Evolutionary conservation across 2,113 vertebrate genomes (phyloP), one percentile per base, ranked within the genome.

Genomic region (Oreocharis arfaki): DNA sequence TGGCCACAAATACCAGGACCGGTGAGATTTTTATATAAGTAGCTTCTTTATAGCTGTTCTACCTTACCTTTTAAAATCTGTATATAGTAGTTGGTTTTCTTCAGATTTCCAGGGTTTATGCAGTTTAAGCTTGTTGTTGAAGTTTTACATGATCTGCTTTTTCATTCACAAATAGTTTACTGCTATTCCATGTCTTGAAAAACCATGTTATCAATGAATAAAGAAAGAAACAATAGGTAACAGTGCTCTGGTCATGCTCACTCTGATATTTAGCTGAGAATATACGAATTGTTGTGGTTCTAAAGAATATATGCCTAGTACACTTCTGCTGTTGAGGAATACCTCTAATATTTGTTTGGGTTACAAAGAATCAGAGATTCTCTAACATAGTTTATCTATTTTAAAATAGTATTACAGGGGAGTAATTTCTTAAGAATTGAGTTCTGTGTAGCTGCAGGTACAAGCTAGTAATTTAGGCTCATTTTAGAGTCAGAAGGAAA

Each of bases 1-100:
- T 97, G 98, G 98, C 81, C 92, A 97, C 87, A 94, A 95, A 92
- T 92, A 98, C 27, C 98, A 93, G 56, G 94, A 98, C 65, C 98
- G 98, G 99, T 99, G 93, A 88, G 97, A 84, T 90, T 81, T 91
- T 79, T 57, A 13, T 75, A 90, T 76, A 57, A 67, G 30, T 42
- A 42, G 16, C 64, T 81, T 90, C 32, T 84, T 0, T 53, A 8
- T 27, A 60, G 35, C n/a, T 80, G 24, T 88, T 13, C 42, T 81
- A 60, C 64, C 50, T 16, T 47, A 42, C 8, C 16, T 63, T 56
- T 70, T 70, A 0, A 52, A 64, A n/a, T 69, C 32, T 78, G 42
- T 42, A 7, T 50, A 1, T 60, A 32, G 22, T 42, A 41, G 28
- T 21, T 83, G 59, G 9, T 55, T 93, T 93, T 88, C 47, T 91